Evolutionary conservation across 2,113 vertebrate genomes (phyloP), one percentile per base, ranked within the genome.

Genomic region (Psilopsiagon aurifrons): DNA sequence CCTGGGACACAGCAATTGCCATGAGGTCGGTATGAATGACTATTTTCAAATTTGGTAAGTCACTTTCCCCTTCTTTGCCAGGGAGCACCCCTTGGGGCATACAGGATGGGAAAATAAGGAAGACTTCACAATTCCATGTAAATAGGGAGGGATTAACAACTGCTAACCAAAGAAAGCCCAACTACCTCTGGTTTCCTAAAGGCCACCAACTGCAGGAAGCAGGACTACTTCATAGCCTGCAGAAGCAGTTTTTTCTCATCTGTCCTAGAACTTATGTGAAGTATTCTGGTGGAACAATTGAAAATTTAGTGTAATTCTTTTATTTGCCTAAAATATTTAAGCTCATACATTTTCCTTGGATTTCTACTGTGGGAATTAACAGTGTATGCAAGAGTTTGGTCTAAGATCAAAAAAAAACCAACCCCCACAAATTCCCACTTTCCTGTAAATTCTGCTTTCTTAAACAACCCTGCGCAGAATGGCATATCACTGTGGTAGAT

Each of bases 211-310:
- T 70, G n/a, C 60, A 82, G n/a, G 46, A 78, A 77, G 39, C n/a
- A 78, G 25, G 10, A 78, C 10, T 1, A 63, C 22, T 60, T 69
- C 62, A n/a, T 0, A 39, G 35, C 22, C 10, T 25, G n/a, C 35
- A 66, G 41, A 17, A 64, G 13, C 31, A 35, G 16, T 14, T 54
- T 78, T 33, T 74, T 41, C 71, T 66, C 35, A 70, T 18, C 44
- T 43, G 41, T 43, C 29, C 77, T n/a, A 47, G 25, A 62, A 59
- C 17, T 67, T 71, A 57, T 0, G 3, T 1, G 0, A 62, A 63
- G 20, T 43, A 59, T 57, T 76, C 43, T 18, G 13, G 17, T 73
- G 59, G 13, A 73, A 84, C 31, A 71, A 57, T 3, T 8, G 28
- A 77, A 81, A 84, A 77, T 51, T 4, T 29, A 23, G 0, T 41